Conservation (phyloP, 1,140 invertebrate genomes). For the Scaptomyza hsui region DNA sequence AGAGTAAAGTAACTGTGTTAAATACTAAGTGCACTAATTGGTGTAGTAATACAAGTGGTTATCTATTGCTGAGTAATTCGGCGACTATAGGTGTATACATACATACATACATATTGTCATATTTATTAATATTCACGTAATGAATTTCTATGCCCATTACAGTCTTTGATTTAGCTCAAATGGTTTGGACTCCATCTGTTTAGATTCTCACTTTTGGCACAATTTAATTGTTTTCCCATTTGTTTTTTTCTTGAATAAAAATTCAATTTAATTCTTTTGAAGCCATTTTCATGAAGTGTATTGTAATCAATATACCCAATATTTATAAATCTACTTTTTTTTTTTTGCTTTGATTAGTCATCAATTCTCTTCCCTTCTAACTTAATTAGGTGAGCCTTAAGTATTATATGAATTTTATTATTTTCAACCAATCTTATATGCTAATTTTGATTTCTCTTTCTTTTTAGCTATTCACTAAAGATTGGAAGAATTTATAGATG, state of each 20-base stretch:
- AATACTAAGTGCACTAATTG: background rate
- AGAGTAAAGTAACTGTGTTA: background rate
- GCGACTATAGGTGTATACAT: background rate
- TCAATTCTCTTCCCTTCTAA: background rate
- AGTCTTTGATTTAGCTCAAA: background rate
- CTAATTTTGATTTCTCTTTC: conserved; percentile 9
- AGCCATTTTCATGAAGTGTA: no score
- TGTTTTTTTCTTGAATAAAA: no score
- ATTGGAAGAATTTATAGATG: conserved; percentile 53
- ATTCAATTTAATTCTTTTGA: no score
- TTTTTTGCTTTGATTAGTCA: background rate
- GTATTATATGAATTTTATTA: background rate
- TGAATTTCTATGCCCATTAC: no score
- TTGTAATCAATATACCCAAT: no score
- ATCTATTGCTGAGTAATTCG: conserved; percentile 16
- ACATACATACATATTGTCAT: conserved; percentile 3
- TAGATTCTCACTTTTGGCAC: no score
- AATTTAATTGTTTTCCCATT: no score
- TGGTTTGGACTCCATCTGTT: no score
- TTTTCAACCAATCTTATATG: background rate
- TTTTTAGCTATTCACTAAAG: conserved; percentile 51
- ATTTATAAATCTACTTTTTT: background rate
- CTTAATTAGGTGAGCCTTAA: background rate
- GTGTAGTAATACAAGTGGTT: background rate
- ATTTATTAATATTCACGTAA: conserved; percentile 1